These are phyloP conservation scores for Momotus momota DNA, from an alignment of 2,797 vertebrate genomes.

Conservation along the genomic window DNA sequence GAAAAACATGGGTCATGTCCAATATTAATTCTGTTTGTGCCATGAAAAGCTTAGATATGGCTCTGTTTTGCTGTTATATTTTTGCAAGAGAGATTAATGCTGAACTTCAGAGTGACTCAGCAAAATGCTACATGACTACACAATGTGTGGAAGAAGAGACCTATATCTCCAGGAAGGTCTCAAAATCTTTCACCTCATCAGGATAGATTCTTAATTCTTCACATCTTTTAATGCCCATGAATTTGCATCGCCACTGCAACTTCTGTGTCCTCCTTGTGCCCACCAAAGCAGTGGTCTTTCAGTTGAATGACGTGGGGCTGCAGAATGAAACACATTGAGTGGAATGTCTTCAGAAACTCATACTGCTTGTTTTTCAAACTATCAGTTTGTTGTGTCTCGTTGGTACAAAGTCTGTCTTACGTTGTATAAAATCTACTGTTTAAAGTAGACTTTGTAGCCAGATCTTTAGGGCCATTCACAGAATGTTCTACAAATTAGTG, in stretches of 20 bases:
- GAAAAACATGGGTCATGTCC: background rate
- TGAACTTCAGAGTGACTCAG: background rate
- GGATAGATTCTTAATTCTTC: background rate
- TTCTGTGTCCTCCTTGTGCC: background rate
- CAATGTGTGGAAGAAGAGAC: background rate
- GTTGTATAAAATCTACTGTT: background rate
- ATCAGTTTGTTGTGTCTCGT: background rate
- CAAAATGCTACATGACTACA: background rate
- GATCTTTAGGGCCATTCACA: background rate
- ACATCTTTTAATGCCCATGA: background rate
- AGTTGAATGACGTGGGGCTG: background rate
- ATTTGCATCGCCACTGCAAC: background rate
- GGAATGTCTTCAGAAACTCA: fast-evolving
- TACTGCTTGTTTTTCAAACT: background rate
- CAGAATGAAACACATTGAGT: background rate
- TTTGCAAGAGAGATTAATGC: background rate
- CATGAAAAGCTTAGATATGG: background rate
- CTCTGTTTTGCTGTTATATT: background rate
- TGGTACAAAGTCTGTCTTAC: background rate
- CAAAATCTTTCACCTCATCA: background rate
- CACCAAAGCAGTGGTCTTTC: background rate
- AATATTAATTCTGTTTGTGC: background rate
- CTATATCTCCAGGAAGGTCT: background rate
- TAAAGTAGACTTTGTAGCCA: background rate
- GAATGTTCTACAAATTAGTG: background rate